A percentile compares a stretch with the other conserved stretches of the same genome.
phyloP scores from a whole-genome alignment of 2,113 vertebrate species.

The Pangasianodon hypophthalmus region DNA sequence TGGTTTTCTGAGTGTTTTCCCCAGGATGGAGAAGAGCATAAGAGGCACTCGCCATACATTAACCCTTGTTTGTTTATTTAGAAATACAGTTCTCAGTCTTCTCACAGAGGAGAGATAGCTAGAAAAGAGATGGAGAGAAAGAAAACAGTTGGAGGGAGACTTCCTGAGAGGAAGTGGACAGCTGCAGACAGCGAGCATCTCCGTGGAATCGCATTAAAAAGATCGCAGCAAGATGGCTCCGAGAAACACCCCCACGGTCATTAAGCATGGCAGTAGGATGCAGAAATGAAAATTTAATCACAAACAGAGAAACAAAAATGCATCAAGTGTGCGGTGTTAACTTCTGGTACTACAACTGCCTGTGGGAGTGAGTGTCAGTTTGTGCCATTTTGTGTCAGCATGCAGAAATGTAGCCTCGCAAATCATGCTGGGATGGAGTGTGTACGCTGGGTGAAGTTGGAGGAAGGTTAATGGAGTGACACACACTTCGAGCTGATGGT shows the following conservation, averaged over 20 bases:
- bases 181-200: conserved; percentile 55
- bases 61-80: conserved; percentile 50
- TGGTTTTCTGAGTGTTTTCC: background rate
- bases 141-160: conserved; percentile 5
- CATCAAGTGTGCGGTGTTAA: conserved; percentile 25
- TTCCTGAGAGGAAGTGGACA: conserved; percentile 48
- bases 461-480: conserved; percentile 59
- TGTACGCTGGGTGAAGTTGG: conserved; percentile 42
- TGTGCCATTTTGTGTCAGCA: conserved; percentile 42
- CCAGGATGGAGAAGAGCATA: background rate
- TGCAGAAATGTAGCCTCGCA: conserved; percentile 37
- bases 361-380: conserved; percentile 46
- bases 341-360: conserved; percentile 22
- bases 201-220: conserved; percentile 55
- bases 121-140: conserved; percentile 20
- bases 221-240: conserved; percentile 48
- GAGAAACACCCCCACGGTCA: conserved; percentile 47
- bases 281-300: conserved; percentile 48
- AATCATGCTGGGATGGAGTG: conserved; percentile 44
- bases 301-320: conserved; percentile 29
- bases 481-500: conserved; percentile 37
- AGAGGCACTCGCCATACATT: conserved; percentile 32
- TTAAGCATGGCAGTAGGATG: conserved; percentile 47
- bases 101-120: background rate
- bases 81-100: conserved; percentile 32